Evolutionary conservation across 2,888 invertebrate species (phyloP).

Genomic region (Priocnemis perturbator): DNA sequence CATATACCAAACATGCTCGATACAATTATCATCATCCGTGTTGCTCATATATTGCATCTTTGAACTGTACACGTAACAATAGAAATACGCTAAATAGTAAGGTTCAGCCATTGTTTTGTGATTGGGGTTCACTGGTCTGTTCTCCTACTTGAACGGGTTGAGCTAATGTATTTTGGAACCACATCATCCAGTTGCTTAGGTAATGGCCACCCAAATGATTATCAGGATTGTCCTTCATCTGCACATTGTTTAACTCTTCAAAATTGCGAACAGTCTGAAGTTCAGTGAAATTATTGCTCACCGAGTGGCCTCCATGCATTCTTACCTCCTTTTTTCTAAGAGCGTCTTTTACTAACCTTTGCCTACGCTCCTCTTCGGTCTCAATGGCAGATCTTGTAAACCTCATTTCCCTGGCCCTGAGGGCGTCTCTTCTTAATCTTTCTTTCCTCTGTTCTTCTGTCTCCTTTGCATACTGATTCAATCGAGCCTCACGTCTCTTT

Average conservation of each 20-base stretch:
- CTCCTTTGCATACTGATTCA: conserved; percentile 66
- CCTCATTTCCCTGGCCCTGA: conserved; percentile 66
- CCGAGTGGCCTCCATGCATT: conserved; percentile 55
- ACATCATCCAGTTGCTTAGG: conserved; percentile 67
- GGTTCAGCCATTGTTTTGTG: conserved; percentile 44
- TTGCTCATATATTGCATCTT: conserved; percentile 4
- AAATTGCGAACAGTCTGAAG: conserved; percentile 60
- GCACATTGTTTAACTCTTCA: conserved; percentile 62
- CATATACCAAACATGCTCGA: conserved; percentile 36
- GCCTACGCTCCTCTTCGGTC: conserved; percentile 65
- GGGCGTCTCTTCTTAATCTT: conserved; percentile 63
- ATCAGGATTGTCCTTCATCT: conserved; percentile 60
- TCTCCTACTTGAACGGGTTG: conserved; percentile 56
- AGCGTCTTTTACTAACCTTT: conserved; percentile 67
- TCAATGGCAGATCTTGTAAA: conserved; percentile 68
- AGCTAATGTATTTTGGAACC: conserved; percentile 64
- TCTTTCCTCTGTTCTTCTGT: conserved; percentile 63
- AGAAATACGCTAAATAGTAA: conserved; percentile 6
- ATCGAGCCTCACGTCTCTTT: conserved; percentile 62
- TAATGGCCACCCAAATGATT: conserved; percentile 62
- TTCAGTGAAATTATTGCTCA: conserved; percentile 59
- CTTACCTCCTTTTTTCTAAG: conserved; percentile 65
- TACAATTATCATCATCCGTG: conserved; percentile 25
- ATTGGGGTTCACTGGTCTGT: conserved; percentile 46
- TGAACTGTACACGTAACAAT: conserved; percentile 5